Base-by-base conservation (phyloP, 2,888 invertebrate species). In the Gymnoscelis rufifasciata region DNA sequence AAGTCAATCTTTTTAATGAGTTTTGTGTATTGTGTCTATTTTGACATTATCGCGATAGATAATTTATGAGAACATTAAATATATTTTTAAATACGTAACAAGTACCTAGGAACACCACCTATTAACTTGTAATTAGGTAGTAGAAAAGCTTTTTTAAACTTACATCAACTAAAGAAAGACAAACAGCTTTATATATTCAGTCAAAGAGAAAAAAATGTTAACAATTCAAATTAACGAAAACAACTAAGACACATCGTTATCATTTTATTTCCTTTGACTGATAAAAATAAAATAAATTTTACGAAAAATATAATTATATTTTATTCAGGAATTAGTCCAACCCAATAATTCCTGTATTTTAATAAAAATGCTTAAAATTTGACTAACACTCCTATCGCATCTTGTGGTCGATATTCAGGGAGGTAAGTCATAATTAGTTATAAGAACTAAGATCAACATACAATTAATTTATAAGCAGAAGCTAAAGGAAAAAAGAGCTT, bases 311-410 rank as follows among this genome's bases (percentile, higher is more conserved):
- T 28, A 26, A 6, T 26, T 6, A 26, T 26, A 26, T 26, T 6
- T 6, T 26, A 7, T 11, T 10, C 23, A 62, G 66, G 71, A 71
- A 76, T 71, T 52, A 68, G 58, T 68, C 76, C 75, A 76, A 76
- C 76, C 72, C 61, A 64, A 54, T 57, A 64, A 74, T 70, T 68
- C 70, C 61, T 50, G 43, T 47, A 55, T 48, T 37, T 41, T 37
- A 30, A 36, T 14, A 19, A 19, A 19, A 19, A n/a, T n/a, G n/a
- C n/a, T 19, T 3, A 19, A 3, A 43, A 38, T 10, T 19, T 7
- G 14, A 40, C 19, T 31, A 46, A 46, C 38, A 4, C 7, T 8
- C 14, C n/a, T 33, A 26, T 14, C 23, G 13, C 19, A 29, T 38
- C 11, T 8, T 11, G 11, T 24, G 3, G 15, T 30, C 36, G 23